Percentiles rank a stretch among this genome's conserved stretches.
phyloP scores from a whole-genome alignment of 2,888 invertebrate genomes.

The Nymphalis urticae region DNA sequence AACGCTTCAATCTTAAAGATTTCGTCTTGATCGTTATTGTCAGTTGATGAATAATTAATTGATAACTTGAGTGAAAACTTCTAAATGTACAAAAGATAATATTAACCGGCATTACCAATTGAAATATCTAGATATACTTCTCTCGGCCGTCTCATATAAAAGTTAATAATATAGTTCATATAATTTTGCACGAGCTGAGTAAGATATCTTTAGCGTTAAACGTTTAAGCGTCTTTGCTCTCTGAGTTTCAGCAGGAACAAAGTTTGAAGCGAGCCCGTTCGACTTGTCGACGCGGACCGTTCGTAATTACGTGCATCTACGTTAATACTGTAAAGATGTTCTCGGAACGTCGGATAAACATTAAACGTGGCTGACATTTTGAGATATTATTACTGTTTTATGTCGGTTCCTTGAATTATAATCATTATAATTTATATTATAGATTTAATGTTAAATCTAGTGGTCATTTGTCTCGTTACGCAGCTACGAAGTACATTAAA shows the following conservation, averaged over 20 bases:
- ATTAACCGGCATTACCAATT: neutral
- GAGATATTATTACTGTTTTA: conserved; percentile 12
- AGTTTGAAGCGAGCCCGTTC: conserved; percentile 55
- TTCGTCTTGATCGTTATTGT: too few species aligned
- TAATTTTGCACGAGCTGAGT: conserved; percentile 17
- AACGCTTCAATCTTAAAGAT: too few species aligned
- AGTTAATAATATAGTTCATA: conserved; percentile 10
- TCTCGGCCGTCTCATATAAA: conserved; percentile 7
- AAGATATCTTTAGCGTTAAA: conserved; percentile 35
- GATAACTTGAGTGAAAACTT: too few species aligned
- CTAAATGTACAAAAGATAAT: too few species aligned
- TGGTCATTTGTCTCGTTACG: too few species aligned
- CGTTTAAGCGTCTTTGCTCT: conserved; percentile 38
- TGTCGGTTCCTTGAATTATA: conserved; percentile 1
- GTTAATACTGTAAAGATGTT: conserved; percentile 35
- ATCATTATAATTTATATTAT: neutral
- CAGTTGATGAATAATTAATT: too few species aligned
- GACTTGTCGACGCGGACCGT: conserved; percentile 56
- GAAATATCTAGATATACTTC: neutral
- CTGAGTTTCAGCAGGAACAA: conserved; percentile 52
- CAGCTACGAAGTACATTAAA: too few species aligned
- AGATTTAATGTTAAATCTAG: too few species aligned
- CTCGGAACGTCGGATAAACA: conserved; percentile 26
- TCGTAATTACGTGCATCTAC: conserved; percentile 32
- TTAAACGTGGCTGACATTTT: conserved; percentile 19